Base-by-base conservation (phyloP, 2,888 invertebrate species). In the Elaeidobius kamerunicus region DNA sequence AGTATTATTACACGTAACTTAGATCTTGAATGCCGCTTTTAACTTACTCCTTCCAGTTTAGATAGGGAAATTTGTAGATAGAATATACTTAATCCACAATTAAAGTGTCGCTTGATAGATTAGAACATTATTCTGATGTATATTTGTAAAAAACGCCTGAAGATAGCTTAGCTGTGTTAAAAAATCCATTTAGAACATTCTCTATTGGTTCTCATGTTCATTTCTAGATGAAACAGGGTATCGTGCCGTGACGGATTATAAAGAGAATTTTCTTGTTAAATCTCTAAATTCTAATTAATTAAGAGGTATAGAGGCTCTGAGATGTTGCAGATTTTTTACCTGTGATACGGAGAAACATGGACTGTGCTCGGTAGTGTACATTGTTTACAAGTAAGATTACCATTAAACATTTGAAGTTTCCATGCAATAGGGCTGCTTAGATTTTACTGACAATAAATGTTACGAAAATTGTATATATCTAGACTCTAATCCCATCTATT, bases 311-410 rank as follows among this genome's bases (percentile, higher is more conserved):
- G 15, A 35, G 35, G 45, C 41, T 46, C 41, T 52, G 28, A 40
- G 23, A 65, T 56, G 67, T 71, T 71, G 66, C 72, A 72, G 72
- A 73, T 68, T 62, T n/a, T n/a, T 65, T 64, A 67, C 70, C 71
- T 74, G 74, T 74, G 73, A 73, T 73, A 73, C 71, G 72, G 74
- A 74, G 73, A 73, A 71, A 70, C 64, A 74, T 69, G 74, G 73
- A 74, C 74, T 74, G 73, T 67, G 68, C 67, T 66, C 66, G 52
- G 63, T 57, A 58, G 63, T 61, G 61, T 61, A 59, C 38, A 42
- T 16, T 15, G 23, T 23, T 23, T 9, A 30, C 4, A 16, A 15
- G 9, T 28, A 28, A 2, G n/a, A n/a, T n/a, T n/a, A n/a, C n/a
- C n/a, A n/a, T n/a, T n/a, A n/a, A n/a, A n/a, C n/a, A n/a, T n/a